These are phyloP conservation scores for Chrysomallon squamiferum DNA, from an alignment of 1,140 invertebrate genomes.

Conservation along the genomic window DNA sequence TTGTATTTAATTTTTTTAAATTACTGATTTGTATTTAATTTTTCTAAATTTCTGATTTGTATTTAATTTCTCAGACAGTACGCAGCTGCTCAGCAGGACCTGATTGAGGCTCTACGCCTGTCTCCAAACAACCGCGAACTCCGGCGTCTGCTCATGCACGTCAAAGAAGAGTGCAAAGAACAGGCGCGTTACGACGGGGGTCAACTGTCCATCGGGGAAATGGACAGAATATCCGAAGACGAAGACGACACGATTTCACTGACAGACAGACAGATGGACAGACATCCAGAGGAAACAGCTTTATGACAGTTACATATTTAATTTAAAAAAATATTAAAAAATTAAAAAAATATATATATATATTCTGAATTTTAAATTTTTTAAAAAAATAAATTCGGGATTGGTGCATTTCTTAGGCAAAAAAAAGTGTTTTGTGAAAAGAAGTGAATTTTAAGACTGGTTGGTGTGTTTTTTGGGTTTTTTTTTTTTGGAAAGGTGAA, in stretches of 20 bases:
- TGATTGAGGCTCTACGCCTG: constrained; percentile 73
- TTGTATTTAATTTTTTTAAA: neutral
- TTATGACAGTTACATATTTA: constrained; percentile 13
- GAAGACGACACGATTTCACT: constrained; percentile 26
- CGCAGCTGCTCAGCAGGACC: constrained; percentile 72
- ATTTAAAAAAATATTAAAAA: too few species aligned
- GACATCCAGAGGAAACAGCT: constrained; percentile 25
- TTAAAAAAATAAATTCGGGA: too few species aligned
- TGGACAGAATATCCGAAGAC: constrained; percentile 32
- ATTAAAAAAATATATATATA: too few species aligned
- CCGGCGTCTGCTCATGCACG: constrained; percentile 70
- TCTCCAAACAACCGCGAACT: constrained; percentile 74
- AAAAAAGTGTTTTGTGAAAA: too few species aligned
- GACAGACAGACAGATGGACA: neutral
- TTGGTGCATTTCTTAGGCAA: too few species aligned
- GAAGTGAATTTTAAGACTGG: too few species aligned
- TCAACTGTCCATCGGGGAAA: constrained; percentile 11
- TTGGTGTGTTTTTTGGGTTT: too few species aligned
- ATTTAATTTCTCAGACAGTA: constrained; percentile 61
- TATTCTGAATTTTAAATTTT: too few species aligned
- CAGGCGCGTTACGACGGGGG: constrained; percentile 49
- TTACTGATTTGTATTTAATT: neutral
- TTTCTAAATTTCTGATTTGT: neutral
- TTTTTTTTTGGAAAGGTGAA: too few species aligned
- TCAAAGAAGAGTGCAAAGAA: constrained; percentile 70